Base-by-base conservation (phyloP, 2,888 invertebrate species). In the Eledona agricola region DNA sequence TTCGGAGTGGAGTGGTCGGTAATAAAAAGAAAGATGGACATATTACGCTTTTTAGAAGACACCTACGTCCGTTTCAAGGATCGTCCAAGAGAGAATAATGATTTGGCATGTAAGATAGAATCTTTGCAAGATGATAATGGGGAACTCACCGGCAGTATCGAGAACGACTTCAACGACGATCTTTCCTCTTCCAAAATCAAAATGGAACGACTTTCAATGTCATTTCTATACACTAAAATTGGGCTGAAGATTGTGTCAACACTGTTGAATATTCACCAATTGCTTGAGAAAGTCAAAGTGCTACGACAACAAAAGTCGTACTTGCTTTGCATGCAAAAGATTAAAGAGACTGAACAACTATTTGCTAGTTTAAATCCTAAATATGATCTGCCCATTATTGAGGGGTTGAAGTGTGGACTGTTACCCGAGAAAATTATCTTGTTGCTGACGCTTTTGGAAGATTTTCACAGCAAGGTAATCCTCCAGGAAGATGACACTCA, bases 21-120 rank as follows among this genome's bases (percentile, higher is more conserved):
- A 65, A 78, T 79, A 25, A 76, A 73, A 55, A 69, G 82, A 22
- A 88, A 89, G 72, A 72, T 76, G 58, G 83, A 87, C 55, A 79
- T 88, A 11, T 81, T 80, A 65, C 75, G 80, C 50, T 83, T 81
- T 64, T 77, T 87, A 60, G 77, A 79, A 46, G 79, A 80, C 56
- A 81, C 83, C 62, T 83, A 85, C 64, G 77, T 80, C 57, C 82
- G 86, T 67, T 82, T 88, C 66, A 71, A 77, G 42, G 76, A 80
- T 5, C 77, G 83, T 53, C 71, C 84, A 6, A 76, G 77, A 16
- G 80, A 83, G 51, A 82, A 85, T 55, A 73, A 77, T 26, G 71
- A 77, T 13, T 67, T 81, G 71, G 78, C 76, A 55, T 73, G 69
- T 4, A 74, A 75, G 58, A 74, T 79, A 1, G 72, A 76, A 46